Base-by-base conservation (phyloP, 2,113 vertebrate species). In the Atrichornis clamosus region DNA sequence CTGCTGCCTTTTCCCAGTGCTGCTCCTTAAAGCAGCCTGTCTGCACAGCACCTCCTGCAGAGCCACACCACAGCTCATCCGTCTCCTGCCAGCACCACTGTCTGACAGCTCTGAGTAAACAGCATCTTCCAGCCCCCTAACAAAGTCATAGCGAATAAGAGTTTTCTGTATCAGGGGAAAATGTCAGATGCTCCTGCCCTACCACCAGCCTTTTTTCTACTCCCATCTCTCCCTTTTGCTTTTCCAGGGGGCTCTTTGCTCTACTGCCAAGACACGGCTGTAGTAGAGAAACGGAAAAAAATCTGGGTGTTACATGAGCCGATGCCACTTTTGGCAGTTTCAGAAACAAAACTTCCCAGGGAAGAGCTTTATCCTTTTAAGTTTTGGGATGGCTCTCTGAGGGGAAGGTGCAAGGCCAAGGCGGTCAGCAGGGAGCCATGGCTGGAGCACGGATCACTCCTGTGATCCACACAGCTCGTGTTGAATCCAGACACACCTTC, bases 31-130 rank as follows among this genome's bases (percentile, higher is more conserved):
- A 79, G 60, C 87, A 62, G 80, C 33, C 59, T 55, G 74, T 75
- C 65, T 77, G 46, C 59, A 56, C 14, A 67, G 65, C 5, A 13
- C 58, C 82, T 94, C 77, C 76, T 74, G 56, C 82, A 90, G 88
- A 70, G 84, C 53, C 1, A 4, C 68, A 13, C 46, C 3, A 1
- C 3, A 24, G 85, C 85, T 96, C 92, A 90, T 95, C 85, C 88
- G 64, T 92, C 92, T 86, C 64, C 85, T 90, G 82, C 52, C 83
- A 90, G 82, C 60, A 37, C 60, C 4, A 2, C 73, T 16, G 64
- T 11, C 91, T 92, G 95, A 64, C 87, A 90, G 78, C 63, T 28
- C 82, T 50, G 82, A 20, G 72, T 88, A 30, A 96, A 86, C 85
- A 86, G 67, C 94, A 93, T 55, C 87, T 69, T 35, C 87, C 63